These are phyloP conservation scores for Odontocerum albicorne DNA, from an alignment of 2,888 invertebrate genomes.

Conservation along the genomic window DNA sequence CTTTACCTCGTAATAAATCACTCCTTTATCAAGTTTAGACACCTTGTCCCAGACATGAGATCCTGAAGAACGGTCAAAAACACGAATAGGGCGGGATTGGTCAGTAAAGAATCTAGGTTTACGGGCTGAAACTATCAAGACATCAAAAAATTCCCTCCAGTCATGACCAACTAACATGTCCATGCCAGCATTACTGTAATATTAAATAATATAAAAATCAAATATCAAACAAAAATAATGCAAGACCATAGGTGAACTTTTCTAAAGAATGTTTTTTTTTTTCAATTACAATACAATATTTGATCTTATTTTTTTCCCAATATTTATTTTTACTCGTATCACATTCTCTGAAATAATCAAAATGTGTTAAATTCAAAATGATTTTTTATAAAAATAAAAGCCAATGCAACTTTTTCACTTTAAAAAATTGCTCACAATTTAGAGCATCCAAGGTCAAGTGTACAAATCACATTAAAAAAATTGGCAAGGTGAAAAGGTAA, in stretches of 20 bases:
- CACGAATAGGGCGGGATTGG: slow-evolving; percentile 84
- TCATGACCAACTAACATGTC: slow-evolving; percentile 81
- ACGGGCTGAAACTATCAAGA: slow-evolving; percentile 91
- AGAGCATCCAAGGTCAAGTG: too few relatives aligned
- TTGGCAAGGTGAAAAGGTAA: too few relatives aligned
- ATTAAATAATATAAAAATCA: background rate
- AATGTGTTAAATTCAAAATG: too few relatives aligned
- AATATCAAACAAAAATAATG: too few relatives aligned
- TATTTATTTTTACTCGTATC: background rate
- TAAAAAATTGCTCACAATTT: too few relatives aligned
- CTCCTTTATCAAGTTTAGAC: slow-evolving; percentile 79
- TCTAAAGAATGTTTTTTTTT: too few relatives aligned
- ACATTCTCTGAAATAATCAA: too few relatives aligned
- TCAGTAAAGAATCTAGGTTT: slow-evolving; percentile 97
- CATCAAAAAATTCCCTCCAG: slow-evolving; percentile 92
- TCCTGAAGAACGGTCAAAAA: slow-evolving; percentile 79
- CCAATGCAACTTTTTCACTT: too few relatives aligned
- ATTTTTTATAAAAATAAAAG: too few relatives aligned
- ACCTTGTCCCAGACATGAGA: slow-evolving; percentile 93
- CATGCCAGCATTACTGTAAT: slow-evolving; percentile 86
- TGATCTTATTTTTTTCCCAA: background rate
- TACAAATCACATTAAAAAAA: too few relatives aligned
- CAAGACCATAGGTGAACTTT: too few relatives aligned
- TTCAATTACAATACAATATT: background rate
- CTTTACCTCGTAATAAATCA: slow-evolving; percentile 87